These are phyloP conservation scores for Desmodus rotundus DNA, from an alignment of 2,113 vertebrate genomes.

Conservation along the genomic window DNA sequence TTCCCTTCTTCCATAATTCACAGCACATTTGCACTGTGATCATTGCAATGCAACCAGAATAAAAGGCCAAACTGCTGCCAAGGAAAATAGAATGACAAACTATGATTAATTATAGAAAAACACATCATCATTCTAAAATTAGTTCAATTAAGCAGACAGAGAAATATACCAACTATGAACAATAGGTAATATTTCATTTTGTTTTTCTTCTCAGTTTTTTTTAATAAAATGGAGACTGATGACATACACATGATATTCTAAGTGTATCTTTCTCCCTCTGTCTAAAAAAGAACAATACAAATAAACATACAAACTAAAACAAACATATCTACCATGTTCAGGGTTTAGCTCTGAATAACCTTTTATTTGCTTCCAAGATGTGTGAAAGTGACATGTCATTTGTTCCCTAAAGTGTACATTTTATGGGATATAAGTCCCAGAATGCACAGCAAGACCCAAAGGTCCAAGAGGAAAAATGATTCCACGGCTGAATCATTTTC, in stretches of 20 bases:
- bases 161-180: neutral
- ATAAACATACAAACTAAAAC: neutral
- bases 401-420: neutral
- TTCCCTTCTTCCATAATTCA: neutral
- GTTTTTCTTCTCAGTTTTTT: neutral
- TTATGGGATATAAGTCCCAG: neutral
- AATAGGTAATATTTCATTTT: neutral
- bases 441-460: neutral
- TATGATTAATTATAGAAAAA: conserved; percentile 44
- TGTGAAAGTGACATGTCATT: neutral
- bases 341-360: neutral
- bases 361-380: neutral
- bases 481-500: neutral
- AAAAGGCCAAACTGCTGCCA: neutral
- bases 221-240: neutral
- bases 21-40: neutral
- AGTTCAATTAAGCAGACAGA: conserved; percentile 1
- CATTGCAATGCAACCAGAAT: conserved; percentile 4
- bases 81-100: conserved; percentile 6
- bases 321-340: neutral
- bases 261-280: neutral
- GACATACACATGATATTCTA: neutral
- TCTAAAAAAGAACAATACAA: neutral
- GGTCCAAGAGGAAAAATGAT: neutral
- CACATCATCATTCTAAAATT: neutral